Percentiles rank a stretch among this genome's conserved stretches.
phyloP scores from a whole-genome alignment of 2,797 vertebrate species.

The Choloepus didactylus region DNA sequence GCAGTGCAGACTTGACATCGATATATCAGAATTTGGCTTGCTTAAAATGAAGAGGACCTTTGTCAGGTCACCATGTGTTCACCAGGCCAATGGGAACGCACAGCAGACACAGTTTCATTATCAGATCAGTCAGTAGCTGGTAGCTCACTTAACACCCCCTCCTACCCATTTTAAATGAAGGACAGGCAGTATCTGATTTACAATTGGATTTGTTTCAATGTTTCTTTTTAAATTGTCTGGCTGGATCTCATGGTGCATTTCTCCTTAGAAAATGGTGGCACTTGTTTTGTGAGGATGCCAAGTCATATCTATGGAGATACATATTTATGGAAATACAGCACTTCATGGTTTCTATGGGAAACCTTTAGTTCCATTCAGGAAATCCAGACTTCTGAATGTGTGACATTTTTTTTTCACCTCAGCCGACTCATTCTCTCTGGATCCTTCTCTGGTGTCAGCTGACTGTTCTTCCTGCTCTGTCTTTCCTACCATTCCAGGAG shows the following conservation, averaged over 20 bases:
- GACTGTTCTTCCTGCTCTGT: neutral
- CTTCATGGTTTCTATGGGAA: neutral
- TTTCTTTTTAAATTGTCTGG: conserved; percentile 27
- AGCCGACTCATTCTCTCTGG: neutral
- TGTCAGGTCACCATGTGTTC: neutral
- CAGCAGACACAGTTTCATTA: neutral
- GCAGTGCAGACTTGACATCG: neutral
- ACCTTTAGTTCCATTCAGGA: neutral
- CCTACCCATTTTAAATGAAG: neutral
- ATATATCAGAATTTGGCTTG: neutral
- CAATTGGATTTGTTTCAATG: neutral
- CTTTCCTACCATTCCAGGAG: no score
- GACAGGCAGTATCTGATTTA: neutral
- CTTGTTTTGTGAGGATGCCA: neutral
- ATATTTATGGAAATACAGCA: neutral
- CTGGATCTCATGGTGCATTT: neutral
- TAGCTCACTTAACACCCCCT: neutral
- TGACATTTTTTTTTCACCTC: neutral
- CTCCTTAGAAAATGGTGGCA: neutral
- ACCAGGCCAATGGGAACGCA: conserved; percentile 30
- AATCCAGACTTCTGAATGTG: neutral
- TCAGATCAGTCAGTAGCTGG: neutral
- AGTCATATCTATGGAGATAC: neutral
- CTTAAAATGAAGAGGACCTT: conserved; percentile 13
- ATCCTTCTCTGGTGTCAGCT: neutral